Percentiles rank a stretch among this genome's conserved stretches.
phyloP scores from a whole-genome alignment of 2,113 vertebrate species.

The Piprites chloris region DNA sequence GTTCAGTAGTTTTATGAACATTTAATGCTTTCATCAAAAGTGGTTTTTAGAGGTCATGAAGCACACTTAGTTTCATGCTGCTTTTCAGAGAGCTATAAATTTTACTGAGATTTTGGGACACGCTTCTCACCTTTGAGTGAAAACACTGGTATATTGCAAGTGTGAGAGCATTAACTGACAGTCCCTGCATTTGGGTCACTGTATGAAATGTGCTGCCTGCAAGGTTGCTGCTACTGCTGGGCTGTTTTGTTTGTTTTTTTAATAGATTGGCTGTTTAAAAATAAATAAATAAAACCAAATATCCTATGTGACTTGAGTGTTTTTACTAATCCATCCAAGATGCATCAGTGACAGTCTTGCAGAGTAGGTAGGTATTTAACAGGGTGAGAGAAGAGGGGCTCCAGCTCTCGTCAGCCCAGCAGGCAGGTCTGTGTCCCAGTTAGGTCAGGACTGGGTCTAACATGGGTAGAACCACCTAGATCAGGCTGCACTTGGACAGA shows the following conservation, averaged over 20 bases:
- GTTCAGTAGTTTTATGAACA: neutral
- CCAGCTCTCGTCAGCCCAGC: neutral
- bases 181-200: neutral
- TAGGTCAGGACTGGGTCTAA: neutral
- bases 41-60: neutral
- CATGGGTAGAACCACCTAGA: neutral
- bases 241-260: neutral
- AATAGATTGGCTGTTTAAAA: no score
- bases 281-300: no score
- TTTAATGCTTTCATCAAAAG: conserved; percentile 19
- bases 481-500: neutral
- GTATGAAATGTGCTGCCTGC: neutral
- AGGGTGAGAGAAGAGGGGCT: neutral
- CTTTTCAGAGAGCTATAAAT: conserved; percentile 3
- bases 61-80: neutral
- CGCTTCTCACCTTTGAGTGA: neutral
- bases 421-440: neutral
- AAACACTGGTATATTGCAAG: neutral
- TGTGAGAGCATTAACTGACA: neutral
- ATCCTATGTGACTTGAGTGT: neutral
- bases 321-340: neutral
- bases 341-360: neutral
- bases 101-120: neutral
- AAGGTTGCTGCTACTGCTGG: neutral
- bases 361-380: neutral